These are phyloP conservation scores for Rhadina sibilatrix DNA, from an alignment of 2,113 vertebrate species.

Conservation along the genomic window DNA sequence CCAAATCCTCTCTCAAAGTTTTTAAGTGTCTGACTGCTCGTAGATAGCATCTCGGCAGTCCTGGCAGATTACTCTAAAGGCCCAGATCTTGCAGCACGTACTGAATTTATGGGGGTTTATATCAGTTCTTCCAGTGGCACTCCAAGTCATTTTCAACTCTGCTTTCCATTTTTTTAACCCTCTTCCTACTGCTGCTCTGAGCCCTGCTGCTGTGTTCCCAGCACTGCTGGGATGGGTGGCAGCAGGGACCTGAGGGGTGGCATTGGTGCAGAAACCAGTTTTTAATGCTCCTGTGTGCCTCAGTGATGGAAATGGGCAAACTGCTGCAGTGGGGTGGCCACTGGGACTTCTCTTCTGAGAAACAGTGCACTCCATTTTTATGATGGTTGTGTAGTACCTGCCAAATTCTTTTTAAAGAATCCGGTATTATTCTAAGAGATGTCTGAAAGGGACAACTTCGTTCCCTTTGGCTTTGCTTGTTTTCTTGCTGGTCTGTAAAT, in stretches of 20 bases:
- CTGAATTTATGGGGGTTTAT: not conserved
- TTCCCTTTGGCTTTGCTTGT: not conserved
- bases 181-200: fast-evolving
- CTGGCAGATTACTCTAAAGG: not conserved
- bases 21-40: not conserved
- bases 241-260: fast-evolving
- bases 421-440: not conserved
- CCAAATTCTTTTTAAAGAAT: not conserved
- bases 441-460: not conserved
- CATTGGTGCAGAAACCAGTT: not conserved
- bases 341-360: not conserved
- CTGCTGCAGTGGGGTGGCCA: fast-evolving
- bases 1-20: not conserved
- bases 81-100: not conserved
- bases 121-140: not conserved
- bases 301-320: too few relatives aligned
- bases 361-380: not conserved
- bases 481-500: not conserved
- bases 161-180: not conserved
- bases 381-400: not conserved
- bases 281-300: too few relatives aligned
- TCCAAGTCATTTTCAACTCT: not conserved
- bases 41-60: not conserved
- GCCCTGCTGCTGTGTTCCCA: not conserved
- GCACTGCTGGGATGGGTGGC: fast-evolving